A percentile compares a stretch with the other conserved stretches of the same genome.
These are phyloP conservation scores for Brienomyrus brachyistius DNA, from an alignment of 2,113 vertebrate species.

Conservation along the genomic window DNA sequence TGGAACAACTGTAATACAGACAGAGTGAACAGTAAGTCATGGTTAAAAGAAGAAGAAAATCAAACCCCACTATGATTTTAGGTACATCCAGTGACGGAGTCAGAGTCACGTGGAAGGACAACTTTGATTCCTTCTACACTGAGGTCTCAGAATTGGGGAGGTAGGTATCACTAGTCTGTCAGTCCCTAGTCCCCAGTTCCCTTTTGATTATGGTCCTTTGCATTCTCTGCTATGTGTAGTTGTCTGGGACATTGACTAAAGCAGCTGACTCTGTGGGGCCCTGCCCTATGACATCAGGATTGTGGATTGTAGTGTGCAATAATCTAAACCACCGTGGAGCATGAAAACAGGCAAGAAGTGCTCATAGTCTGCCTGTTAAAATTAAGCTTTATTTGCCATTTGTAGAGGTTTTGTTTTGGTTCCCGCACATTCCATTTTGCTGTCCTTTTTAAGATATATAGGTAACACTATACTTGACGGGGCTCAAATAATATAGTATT, in stretches of 20 bases:
- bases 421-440: neutral
- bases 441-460: neutral
- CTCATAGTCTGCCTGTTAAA: neutral
- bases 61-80: conserved; percentile 26
- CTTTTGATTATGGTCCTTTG: neutral
- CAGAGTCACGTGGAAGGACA: conserved; percentile 73
- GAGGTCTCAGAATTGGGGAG: conserved; percentile 76
- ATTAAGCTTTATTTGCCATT: neutral
- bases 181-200: neutral
- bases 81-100: conserved; percentile 70
- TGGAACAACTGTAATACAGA: neutral
- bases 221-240: neutral
- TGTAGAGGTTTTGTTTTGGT: neutral
- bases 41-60: neutral
- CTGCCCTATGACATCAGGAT: neutral
- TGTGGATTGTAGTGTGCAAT: neutral
- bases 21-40: neutral
- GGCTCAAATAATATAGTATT: no score
- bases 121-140: conserved; percentile 69
- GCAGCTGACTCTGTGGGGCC: neutral
- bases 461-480: no score
- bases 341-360: neutral
- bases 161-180: conserved; percentile 36
- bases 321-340: neutral
- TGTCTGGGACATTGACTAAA: neutral